A percentile compares a stretch with the other conserved stretches of the same genome.
Conservation (phyloP, 2,888 invertebrate genomes). For the Nomada hirtipes region DNA sequence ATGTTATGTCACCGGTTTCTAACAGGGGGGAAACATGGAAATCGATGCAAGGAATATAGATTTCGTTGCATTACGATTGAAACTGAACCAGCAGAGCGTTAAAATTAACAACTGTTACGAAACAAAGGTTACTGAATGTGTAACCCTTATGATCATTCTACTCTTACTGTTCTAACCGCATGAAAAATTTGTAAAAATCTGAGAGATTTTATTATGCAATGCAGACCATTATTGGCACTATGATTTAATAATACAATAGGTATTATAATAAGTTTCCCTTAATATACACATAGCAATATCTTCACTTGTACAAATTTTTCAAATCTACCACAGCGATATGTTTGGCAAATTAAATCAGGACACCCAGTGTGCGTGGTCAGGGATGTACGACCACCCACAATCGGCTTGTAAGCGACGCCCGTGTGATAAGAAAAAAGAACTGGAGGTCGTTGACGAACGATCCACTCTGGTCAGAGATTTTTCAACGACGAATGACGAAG, state of each 20-base stretch:
- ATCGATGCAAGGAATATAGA: no score
- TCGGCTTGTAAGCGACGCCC: conserved; percentile 18
- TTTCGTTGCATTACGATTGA: no score
- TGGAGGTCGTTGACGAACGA: conserved; percentile 32
- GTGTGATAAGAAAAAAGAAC: conserved; percentile 47
- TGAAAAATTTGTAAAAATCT: no score
- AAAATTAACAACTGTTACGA: no score
- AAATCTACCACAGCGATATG: background rate
- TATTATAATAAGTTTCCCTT: background rate
- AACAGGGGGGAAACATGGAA: no score
- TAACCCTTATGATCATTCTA: no score
- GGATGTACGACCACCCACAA: background rate
- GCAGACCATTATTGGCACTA: no score
- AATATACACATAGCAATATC: background rate
- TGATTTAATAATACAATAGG: no score
- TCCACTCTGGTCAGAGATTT: conserved; percentile 35
- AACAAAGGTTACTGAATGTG: no score
- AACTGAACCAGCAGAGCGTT: no score
- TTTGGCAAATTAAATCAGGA: background rate
- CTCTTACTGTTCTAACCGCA: no score
- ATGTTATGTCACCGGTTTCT: conserved; percentile 1
- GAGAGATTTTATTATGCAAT: no score
- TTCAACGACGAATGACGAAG: conserved; percentile 45
- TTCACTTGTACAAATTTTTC: background rate
- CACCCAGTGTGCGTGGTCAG: background rate